These are phyloP conservation scores for Parapristionchus giblindavisi DNA, from an alignment of 2,888 invertebrate genomes.

Conservation along the genomic window DNA sequence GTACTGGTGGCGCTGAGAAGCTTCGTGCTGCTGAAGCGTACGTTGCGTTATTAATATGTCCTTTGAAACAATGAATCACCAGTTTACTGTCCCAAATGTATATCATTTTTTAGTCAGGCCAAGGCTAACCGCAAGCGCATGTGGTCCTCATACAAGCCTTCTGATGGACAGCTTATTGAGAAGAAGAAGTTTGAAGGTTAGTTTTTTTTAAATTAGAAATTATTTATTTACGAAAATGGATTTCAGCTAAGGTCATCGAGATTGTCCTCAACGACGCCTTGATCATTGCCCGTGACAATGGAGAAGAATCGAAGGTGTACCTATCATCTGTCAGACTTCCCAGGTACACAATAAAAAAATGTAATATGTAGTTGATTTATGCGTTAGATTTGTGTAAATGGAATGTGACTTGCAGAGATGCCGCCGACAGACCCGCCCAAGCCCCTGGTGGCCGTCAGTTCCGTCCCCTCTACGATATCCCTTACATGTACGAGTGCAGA, in stretches of 20 bases:
- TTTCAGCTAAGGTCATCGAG: conserved; percentile 75
- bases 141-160: conserved; percentile 89
- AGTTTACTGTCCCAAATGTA: neutral
- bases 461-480: conserved; percentile 93
- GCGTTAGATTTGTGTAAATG: neutral
- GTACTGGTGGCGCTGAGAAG: conserved; percentile 83
- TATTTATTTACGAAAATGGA: neutral
- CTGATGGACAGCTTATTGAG: conserved; percentile 51
- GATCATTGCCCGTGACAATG: conserved; percentile 83
- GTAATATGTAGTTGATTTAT: conserved; percentile 16
- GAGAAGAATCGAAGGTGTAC: conserved; percentile 87
- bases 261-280: conserved; percentile 93
- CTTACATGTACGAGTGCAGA: conserved; percentile 97
- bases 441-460: conserved; percentile 63
- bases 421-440: conserved; percentile 46
- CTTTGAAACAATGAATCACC: neutral
- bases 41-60: conserved; percentile 38
- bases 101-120: conserved; percentile 74
- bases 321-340: conserved; percentile 94
- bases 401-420: conserved; percentile 42
- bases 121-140: conserved; percentile 86
- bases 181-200: conserved; percentile 50
- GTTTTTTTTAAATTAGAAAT: neutral
- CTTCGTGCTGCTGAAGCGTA: conserved; percentile 84
- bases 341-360: conserved; percentile 73